Conservation (phyloP, 2,888 invertebrate genomes). For the Pasiphila rectangulata region DNA sequence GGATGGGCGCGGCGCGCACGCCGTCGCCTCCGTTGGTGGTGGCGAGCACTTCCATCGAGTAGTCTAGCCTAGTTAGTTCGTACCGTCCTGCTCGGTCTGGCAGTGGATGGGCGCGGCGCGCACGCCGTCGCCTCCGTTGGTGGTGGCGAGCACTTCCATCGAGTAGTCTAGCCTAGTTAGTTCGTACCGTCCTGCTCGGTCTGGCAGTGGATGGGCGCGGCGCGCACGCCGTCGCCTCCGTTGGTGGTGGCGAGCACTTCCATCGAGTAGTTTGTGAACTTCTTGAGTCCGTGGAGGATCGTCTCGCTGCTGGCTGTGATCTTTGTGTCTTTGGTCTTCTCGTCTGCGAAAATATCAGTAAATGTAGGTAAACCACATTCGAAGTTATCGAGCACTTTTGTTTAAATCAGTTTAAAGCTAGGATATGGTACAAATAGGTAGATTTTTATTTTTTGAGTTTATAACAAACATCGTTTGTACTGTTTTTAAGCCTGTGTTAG, state of each 20-base stretch:
- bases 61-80: no score
- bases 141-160: constrained; percentile 96
- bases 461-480: no score
- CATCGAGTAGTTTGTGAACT: constrained; percentile 98
- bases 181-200: constrained; percentile 95
- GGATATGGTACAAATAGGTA: no score
- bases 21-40: no score
- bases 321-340: constrained; percentile 94
- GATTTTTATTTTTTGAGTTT: no score
- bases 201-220: constrained; percentile 93
- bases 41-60: no score
- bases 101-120: constrained; percentile 93
- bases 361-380: no score
- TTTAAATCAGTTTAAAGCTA: no score
- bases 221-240: constrained; percentile 96
- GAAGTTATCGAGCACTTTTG: no score
- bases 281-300: constrained; percentile 94
- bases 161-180: constrained; percentile 91
- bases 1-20: no score
- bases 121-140: constrained; percentile 97
- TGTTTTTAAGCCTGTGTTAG: no score
- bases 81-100: constrained; percentile 97
- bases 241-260: constrained; percentile 97
- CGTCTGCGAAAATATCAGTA: constrained; percentile 80
- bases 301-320: constrained; percentile 96